Evolutionary conservation across 1,140 invertebrate species (phyloP).

Genomic region (Caerostris extrusa): DNA sequence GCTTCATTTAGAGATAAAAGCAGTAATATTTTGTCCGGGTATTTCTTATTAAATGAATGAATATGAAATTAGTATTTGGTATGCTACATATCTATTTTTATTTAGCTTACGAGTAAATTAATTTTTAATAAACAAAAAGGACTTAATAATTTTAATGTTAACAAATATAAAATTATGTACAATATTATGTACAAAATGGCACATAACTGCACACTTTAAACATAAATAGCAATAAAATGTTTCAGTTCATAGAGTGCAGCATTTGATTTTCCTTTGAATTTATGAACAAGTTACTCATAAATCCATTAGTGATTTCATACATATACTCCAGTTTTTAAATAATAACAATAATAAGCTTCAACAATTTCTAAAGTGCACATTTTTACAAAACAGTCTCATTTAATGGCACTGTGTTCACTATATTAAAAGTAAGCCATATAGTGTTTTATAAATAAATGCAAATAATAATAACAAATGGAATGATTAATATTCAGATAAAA

Average conservation of each 20-base stretch:
- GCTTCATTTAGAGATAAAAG: not conserved
- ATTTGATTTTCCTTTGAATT: not conserved
- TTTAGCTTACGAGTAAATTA: not conserved
- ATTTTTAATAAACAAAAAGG: not conserved
- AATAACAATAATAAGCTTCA: constrained; percentile 6
- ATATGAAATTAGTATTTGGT: not conserved
- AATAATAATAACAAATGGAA: not conserved
- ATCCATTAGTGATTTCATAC: not conserved
- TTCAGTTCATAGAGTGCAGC: not conserved
- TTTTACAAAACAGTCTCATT: not conserved
- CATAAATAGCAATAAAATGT: not conserved
- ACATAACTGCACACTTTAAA: constrained; percentile 18
- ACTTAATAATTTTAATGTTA: constrained; percentile 21
- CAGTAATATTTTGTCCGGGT: not conserved
- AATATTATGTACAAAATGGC: constrained; percentile 58
- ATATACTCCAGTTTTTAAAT: not conserved
- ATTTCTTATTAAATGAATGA: not conserved
- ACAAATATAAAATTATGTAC: constrained; percentile 44
- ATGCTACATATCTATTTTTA: not conserved
- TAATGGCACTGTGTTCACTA: not conserved
- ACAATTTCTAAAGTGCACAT: not conserved
- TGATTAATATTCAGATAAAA: not conserved
- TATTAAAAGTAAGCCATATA: not conserved
- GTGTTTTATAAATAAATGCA: constrained; percentile 18
- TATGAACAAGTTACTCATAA: not conserved